Evolutionary conservation across 2,888 invertebrate species (phyloP), one percentile per base, ranked within the genome.

Genomic region (Drosophila silvestris): DNA sequence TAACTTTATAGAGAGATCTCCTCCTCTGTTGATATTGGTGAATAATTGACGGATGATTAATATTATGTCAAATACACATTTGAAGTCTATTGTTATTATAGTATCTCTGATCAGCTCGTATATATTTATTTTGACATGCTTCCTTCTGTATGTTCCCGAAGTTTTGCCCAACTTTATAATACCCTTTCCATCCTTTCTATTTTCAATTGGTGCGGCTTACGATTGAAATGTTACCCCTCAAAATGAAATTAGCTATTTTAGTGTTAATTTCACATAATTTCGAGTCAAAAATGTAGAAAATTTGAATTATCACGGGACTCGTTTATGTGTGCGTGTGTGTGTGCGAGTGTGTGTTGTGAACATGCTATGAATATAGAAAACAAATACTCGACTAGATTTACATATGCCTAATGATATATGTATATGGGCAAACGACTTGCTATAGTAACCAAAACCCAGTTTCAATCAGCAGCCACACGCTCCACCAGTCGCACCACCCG

Each of bases 181-280:
- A 9, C 19, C 7, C 19, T 19, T 9, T 39, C 9, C 7, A 19
- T 39, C 4, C 3, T 28, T 28, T 28, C 28, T 28, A 39, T 9
- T 39, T 9, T 9, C 19, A n/a, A 10, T 5, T 41, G 1, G n/a
- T 5, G 6, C 26, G 16, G 14, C 7, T 0, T 14, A 1, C 5
- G 22, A 47, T 22, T 6, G 10, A 22, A 47, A 14, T 1, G 12
- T 10, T 28, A 28, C 2, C 16, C 5, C 28, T 28, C 19, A 19
- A 22, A 35, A 60, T 70, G 72, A 67, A 75, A 69, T 79, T 75
- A 70, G 52, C 44, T 56, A 73, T 41, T 74, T 64, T 74, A 56
- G 71, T 67, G 61, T 66, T 51, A 61, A 63, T 78, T 78, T 67
- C 50, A 68, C 57, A 65, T 57, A 26, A 65, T 51, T 35, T 30